A percentile compares a stretch with the other conserved stretches of the same genome.
Conservation (phyloP, 2,113 vertebrate species). For the Bos indicus region DNA sequence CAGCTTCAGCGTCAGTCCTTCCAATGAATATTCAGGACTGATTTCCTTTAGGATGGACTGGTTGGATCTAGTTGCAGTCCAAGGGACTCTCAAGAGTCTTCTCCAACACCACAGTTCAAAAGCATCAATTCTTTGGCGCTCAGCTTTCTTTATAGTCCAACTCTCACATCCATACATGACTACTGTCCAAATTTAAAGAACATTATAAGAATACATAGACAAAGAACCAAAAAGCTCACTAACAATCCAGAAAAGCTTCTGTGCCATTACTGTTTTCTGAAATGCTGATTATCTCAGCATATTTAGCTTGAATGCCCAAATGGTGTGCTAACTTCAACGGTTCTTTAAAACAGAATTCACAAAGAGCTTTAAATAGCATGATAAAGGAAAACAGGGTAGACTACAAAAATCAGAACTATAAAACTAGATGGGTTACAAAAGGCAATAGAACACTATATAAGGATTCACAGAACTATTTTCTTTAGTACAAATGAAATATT, state of each 20-base stretch:
- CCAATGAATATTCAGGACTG: background rate
- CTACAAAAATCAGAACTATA: background rate
- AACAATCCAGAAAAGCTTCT: background rate
- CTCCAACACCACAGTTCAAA: background rate
- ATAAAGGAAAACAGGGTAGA: background rate
- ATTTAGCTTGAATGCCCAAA: background rate
- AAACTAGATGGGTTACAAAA: background rate
- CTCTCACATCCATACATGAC: background rate
- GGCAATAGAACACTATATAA: background rate
- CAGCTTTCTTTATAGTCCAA: background rate
- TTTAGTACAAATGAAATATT: background rate
- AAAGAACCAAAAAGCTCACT: background rate
- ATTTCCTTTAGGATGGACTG: background rate
- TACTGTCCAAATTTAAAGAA: background rate
- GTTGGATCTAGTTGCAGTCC: background rate
- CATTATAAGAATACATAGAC: background rate
- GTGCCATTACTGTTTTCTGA: background rate
- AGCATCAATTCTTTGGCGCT: background rate
- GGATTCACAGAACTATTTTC: background rate
- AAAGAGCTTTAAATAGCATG: background rate
- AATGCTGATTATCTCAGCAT: background rate
- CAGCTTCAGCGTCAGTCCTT: background rate
- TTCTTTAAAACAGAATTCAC: slow-evolving; percentile 2
- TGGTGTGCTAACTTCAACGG: background rate
- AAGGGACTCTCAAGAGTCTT: background rate